These are phyloP conservation scores for Eumerus sabulonum DNA, from an alignment of 2,888 invertebrate genomes.

Conservation along the genomic window DNA sequence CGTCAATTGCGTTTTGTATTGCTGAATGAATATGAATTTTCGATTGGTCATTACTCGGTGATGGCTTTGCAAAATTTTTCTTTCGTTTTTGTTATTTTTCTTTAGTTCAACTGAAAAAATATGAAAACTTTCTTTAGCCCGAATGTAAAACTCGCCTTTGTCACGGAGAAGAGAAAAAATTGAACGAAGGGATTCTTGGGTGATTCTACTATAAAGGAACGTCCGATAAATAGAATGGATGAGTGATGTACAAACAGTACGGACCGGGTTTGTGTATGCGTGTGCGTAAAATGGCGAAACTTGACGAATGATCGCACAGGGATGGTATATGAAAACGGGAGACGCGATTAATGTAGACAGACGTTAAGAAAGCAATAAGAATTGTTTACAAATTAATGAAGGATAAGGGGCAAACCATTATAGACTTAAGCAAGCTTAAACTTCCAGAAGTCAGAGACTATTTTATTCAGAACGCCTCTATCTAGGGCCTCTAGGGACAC, in stretches of 20 bases:
- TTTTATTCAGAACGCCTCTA: too few relatives aligned
- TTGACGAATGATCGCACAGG: conserved; percentile 44
- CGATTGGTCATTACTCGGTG: conserved; percentile 43
- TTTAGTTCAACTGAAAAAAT: conserved; percentile 60
- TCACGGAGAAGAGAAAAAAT: conserved; percentile 66
- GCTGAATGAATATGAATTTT: conserved; percentile 40
- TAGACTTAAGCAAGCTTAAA: too few relatives aligned
- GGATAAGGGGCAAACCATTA: too few relatives aligned
- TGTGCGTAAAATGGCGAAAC: conserved; percentile 61
- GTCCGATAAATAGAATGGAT: conserved; percentile 44
- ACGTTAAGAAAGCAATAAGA: too few relatives aligned
- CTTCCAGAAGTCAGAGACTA: too few relatives aligned
- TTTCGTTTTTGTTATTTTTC: too few relatives aligned
- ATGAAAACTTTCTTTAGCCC: conserved; percentile 64
- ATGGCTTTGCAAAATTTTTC: too few relatives aligned
- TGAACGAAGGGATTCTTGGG: conserved; percentile 64
- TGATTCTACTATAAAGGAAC: conserved; percentile 45
- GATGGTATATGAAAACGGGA: conserved; percentile 2
- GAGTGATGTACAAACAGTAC: conserved; percentile 27
- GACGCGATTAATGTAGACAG: too few relatives aligned
- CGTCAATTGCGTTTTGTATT: conserved; percentile 28
- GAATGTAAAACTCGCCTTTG: conserved; percentile 67
- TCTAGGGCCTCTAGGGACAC: too few relatives aligned
- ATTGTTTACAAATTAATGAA: too few relatives aligned
- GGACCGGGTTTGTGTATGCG: conserved; percentile 38